Evolutionary conservation across 1,140 invertebrate genomes (phyloP).

Genomic region (Drosophila teissieri): DNA sequence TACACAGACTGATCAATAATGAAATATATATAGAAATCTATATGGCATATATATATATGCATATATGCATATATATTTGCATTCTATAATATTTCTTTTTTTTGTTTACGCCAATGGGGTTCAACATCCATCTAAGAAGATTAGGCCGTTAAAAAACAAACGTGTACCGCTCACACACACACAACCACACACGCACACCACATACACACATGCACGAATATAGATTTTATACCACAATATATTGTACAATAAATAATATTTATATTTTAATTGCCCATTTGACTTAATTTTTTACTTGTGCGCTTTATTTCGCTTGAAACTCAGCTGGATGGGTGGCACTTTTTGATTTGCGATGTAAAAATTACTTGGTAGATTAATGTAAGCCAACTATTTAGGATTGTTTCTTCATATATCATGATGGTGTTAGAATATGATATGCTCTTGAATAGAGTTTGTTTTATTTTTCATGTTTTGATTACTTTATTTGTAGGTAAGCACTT

Average conservation of each 20-base stretch:
- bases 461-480: too few relatives aligned
- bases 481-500: too few relatives aligned
- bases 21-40: constrained; percentile 29
- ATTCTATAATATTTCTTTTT: constrained; percentile 54
- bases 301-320: background rate
- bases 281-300: constrained; percentile 39
- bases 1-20: constrained; percentile 76
- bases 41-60: constrained; percentile 22
- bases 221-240: constrained; percentile 25
- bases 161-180: constrained; percentile 30
- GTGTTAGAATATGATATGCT: too few relatives aligned
- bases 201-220: constrained; percentile 19
- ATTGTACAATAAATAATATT: constrained; percentile 60
- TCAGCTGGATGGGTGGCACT: background rate
- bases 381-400: background rate
- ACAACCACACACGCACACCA: constrained; percentile 22
- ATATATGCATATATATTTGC: constrained; percentile 37
- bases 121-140: constrained; percentile 78
- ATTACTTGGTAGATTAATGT: too few relatives aligned
- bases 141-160: constrained; percentile 57
- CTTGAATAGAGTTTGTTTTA: too few relatives aligned
- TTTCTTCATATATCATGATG: background rate
- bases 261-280: constrained; percentile 59
- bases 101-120: constrained; percentile 75
- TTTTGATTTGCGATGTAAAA: background rate